These are phyloP conservation scores for Siniperca scherzeri DNA, from an alignment of 2,797 vertebrate species.

Conservation along the genomic window DNA sequence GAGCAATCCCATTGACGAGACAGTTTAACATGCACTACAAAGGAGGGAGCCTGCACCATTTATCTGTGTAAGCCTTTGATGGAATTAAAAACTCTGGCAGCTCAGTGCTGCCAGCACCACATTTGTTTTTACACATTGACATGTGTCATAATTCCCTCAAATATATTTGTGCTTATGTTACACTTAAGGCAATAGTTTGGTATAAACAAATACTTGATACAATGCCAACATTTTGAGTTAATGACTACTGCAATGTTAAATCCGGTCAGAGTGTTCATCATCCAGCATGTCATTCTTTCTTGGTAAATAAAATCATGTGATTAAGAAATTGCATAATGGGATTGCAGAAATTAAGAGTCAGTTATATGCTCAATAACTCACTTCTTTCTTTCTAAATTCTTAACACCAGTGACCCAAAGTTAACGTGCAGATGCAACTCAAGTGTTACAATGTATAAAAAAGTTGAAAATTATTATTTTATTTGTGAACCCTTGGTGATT, in stretches of 20 bases:
- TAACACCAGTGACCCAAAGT: too few species aligned
- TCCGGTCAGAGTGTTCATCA: constrained; percentile 39
- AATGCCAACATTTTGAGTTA: constrained; percentile 48
- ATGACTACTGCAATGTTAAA: constrained; percentile 41
- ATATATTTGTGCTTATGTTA: constrained; percentile 68
- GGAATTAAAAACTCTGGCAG: constrained; percentile 84
- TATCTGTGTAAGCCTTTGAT: constrained; percentile 84
- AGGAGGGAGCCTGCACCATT: constrained; percentile 73
- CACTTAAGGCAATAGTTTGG: constrained; percentile 68
- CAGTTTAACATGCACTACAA: constrained; percentile 79
- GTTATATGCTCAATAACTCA: too few species aligned
- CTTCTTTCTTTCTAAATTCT: too few species aligned
- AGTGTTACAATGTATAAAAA: background rate
- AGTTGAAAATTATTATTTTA: background rate
- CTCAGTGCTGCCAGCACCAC: constrained; percentile 65
- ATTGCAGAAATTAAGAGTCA: too few species aligned
- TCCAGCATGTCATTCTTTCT: constrained; percentile 23
- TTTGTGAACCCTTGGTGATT: background rate
- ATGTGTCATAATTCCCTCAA: constrained; percentile 73
- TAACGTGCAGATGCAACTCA: background rate
- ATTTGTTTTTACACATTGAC: constrained; percentile 77
- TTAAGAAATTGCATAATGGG: too few species aligned
- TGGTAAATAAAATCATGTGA: constrained; percentile 23
- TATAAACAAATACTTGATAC: constrained; percentile 71
- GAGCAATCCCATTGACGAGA: constrained; percentile 79